Evolutionary conservation across 1,140 invertebrate species (phyloP).

Genomic region (Drosophila ananassae): DNA sequence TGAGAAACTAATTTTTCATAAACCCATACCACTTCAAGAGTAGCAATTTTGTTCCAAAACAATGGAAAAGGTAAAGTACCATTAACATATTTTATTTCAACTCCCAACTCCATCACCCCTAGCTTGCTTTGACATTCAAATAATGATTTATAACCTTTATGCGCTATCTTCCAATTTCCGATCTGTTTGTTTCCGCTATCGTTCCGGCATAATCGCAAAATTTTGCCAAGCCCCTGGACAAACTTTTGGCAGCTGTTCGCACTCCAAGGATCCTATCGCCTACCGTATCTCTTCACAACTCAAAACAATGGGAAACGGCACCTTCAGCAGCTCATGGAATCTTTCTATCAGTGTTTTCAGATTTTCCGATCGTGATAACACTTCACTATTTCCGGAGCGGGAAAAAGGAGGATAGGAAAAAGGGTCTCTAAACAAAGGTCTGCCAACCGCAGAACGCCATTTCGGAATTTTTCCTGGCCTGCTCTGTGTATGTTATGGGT

Average conservation of each 20-base stretch:
- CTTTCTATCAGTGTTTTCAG: constrained; percentile 36
- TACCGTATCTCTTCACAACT: constrained; percentile 37
- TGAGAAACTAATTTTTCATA: not conserved
- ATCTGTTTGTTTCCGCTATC: constrained; percentile 30
- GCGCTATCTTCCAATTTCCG: constrained; percentile 56
- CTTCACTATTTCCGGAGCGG: constrained; percentile 61
- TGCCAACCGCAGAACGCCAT: constrained; percentile 54
- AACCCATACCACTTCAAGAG: not conserved
- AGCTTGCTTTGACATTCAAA: constrained; percentile 56
- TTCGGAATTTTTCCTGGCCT: constrained; percentile 40
- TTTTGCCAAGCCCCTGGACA: constrained; percentile 35
- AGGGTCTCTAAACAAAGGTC: constrained; percentile 32
- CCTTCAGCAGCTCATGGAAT: constrained; percentile 40
- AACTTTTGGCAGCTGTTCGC: constrained; percentile 61
- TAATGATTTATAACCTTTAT: constrained; percentile 41
- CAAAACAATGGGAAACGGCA: constrained; percentile 53
- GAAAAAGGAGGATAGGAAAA: not conserved
- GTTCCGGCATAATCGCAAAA: constrained; percentile 48
- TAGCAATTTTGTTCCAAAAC: not conserved
- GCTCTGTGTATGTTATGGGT: constrained; percentile 25
- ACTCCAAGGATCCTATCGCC: constrained; percentile 40
- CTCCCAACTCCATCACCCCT: constrained; percentile 7
- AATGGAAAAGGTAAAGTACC: not conserved
- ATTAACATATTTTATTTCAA: not conserved
- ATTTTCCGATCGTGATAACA: constrained; percentile 64